Evolutionary conservation across 2,888 invertebrate genomes (phyloP).

Genomic region (Erpobdella octoculata): DNA sequence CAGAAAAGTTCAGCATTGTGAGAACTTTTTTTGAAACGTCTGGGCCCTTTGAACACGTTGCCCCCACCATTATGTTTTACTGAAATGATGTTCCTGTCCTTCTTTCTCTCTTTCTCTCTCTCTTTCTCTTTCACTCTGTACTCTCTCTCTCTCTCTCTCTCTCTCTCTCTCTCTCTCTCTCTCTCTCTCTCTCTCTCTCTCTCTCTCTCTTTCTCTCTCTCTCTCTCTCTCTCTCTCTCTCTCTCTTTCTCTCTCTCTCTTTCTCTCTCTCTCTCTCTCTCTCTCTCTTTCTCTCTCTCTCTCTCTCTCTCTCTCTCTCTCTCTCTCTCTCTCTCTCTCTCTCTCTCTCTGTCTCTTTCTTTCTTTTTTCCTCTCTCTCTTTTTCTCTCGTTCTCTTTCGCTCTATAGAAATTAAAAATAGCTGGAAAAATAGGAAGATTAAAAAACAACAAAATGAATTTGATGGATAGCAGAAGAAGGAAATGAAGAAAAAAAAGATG

Average conservation of each 20-base stretch:
- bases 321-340: not conserved
- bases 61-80: not conserved
- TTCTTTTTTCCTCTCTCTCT: not conserved
- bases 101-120: not conserved
- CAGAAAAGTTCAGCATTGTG: too few relatives aligned
- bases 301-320: not conserved
- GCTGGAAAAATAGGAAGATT: not conserved
- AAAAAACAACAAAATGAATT: not conserved
- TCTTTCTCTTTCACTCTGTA: not conserved
- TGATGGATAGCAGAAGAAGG: not conserved
- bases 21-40: too few relatives aligned
- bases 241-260: not conserved
- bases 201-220: not conserved
- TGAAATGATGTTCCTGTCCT: not conserved
- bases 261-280: not conserved
- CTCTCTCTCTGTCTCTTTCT: not conserved
- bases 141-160: too few relatives aligned
- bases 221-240: not conserved
- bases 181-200: not conserved
- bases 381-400: too few relatives aligned
- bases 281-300: not conserved
- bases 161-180: too few relatives aligned
- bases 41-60: too few relatives aligned
- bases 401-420: not conserved
- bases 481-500: too few relatives aligned